phyloP scores from a whole-genome alignment of 2,797 vertebrate genomes.

The Oreonectes daqikongensis region DNA sequence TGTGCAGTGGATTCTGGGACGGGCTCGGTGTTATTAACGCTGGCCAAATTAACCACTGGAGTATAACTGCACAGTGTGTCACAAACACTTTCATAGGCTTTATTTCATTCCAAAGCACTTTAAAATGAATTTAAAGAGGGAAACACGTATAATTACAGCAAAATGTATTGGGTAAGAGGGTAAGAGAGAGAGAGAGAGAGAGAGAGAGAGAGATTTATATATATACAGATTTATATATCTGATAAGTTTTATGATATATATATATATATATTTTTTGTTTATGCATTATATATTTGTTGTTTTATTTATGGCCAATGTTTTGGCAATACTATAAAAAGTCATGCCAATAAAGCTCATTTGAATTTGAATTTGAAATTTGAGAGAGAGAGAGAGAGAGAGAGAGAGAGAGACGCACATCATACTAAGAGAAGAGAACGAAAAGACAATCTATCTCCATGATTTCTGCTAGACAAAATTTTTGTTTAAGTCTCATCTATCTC shows the following conservation, averaged over 20 bases:
- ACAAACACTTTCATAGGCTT: conserved; percentile 13
- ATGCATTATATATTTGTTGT: too few relatives aligned
- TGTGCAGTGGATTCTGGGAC: conserved; percentile 11
- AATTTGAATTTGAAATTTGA: too few relatives aligned
- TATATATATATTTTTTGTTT: too few relatives aligned
- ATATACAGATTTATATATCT: too few relatives aligned
- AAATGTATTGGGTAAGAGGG: not conserved
- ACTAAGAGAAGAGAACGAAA: conserved; percentile 43
- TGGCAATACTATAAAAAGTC: too few relatives aligned
- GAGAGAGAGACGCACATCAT: conserved; percentile 61
- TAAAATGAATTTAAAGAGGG: not conserved
- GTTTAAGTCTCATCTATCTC: too few relatives aligned
- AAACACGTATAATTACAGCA: not conserved
- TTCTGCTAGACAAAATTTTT: too few relatives aligned
- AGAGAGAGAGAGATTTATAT: too few relatives aligned
- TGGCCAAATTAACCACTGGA: conserved; percentile 28
- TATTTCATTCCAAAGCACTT: not conserved
- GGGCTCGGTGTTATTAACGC: not conserved
- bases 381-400: conserved; percentile 81
- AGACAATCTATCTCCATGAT: conserved; percentile 36
- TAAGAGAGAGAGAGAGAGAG: too few relatives aligned
- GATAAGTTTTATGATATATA: too few relatives aligned
- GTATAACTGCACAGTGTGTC: conserved; percentile 3
- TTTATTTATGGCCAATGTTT: too few relatives aligned
- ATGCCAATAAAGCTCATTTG: too few relatives aligned